These are phyloP conservation scores for Salvator merianae DNA, from an alignment of 2,113 vertebrate genomes.

Conservation along the genomic window DNA sequence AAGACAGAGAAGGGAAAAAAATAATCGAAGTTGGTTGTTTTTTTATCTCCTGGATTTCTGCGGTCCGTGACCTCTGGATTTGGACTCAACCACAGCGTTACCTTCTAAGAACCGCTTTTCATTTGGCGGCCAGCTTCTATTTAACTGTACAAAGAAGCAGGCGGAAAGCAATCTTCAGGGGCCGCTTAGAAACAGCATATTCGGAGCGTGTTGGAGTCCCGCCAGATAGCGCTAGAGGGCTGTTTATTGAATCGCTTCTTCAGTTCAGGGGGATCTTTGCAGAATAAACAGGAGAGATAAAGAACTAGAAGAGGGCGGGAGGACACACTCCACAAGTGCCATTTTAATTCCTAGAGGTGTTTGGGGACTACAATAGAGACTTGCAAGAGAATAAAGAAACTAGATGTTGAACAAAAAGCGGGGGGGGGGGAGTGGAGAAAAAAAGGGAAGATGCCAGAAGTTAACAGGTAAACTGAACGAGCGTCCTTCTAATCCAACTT, in stretches of 20 bases:
- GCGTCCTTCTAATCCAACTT: constrained; percentile 74
- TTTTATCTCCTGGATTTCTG: not conserved
- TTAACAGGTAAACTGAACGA: constrained; percentile 81
- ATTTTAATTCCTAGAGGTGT: constrained; percentile 9
- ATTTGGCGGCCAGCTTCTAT: not conserved
- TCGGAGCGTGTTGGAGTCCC: constrained; percentile 70
- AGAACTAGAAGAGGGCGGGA: constrained; percentile 18
- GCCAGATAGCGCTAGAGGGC: constrained; percentile 95
- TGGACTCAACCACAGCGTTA: not conserved
- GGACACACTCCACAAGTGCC: not conserved
- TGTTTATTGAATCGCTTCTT: constrained; percentile 70
- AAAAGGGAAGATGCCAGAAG: constrained; percentile 55
- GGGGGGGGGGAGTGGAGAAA: not conserved
- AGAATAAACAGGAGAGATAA: constrained; percentile 49
- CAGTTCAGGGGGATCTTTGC: constrained; percentile 1
- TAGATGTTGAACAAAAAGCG: not conserved
- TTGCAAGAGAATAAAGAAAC: not conserved
- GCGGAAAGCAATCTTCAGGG: not conserved
- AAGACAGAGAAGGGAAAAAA: not conserved
- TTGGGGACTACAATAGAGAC: not conserved
- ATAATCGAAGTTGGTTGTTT: not conserved
- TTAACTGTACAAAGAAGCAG: not conserved
- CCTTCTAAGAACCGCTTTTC: not conserved
- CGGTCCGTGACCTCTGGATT: not conserved
- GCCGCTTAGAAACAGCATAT: not conserved